Conservation (phyloP, 2,888 invertebrate species). For the Noctua janthe region DNA sequence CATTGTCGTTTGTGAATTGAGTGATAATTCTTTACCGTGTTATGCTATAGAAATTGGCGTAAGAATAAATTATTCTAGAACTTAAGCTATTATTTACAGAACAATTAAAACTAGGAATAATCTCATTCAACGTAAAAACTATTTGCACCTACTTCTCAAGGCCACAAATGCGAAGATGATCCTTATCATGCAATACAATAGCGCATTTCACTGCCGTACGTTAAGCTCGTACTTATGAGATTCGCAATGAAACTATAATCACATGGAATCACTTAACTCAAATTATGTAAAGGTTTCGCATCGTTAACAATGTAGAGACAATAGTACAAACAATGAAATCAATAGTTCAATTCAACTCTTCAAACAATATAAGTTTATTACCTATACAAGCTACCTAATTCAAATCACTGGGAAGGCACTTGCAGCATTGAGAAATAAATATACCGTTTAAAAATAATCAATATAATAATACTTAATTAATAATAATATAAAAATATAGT, state of each 20-base stretch:
- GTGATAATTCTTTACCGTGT: slow-evolving; percentile 69
- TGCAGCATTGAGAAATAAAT: slow-evolving; percentile 84
- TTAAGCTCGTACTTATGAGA: slow-evolving; percentile 71
- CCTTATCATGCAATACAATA: slow-evolving; percentile 40
- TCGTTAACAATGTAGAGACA: slow-evolving; percentile 31
- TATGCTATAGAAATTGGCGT: slow-evolving; percentile 79
- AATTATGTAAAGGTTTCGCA: slow-evolving; percentile 40
- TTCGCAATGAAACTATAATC: slow-evolving; percentile 72
- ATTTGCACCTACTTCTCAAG: slow-evolving; percentile 81
- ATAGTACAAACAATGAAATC: slow-evolving; percentile 31
- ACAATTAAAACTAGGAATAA: slow-evolving; percentile 85
- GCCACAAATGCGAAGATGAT: slow-evolving; percentile 73
- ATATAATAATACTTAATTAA: slow-evolving; percentile 82
- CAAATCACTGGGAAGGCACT: slow-evolving; percentile 71
- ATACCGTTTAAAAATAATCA: slow-evolving; percentile 77
- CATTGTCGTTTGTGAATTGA: slow-evolving; percentile 61
- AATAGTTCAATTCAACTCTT: slow-evolving; percentile 28
- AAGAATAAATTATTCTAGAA: slow-evolving; percentile 79
- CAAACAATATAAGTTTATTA: slow-evolving; percentile 24
- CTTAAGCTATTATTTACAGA: slow-evolving; percentile 86
- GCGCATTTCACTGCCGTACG: slow-evolving; percentile 60
- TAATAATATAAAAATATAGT: slow-evolving; percentile 88
- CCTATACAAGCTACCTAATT: slow-evolving; percentile 69
- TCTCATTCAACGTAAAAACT: slow-evolving; percentile 86
- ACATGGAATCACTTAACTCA: slow-evolving; percentile 52